Evolutionary conservation across 92 coral and sea anemone species (phyloP).

Genomic region (Heliopora coerulea): DNA sequence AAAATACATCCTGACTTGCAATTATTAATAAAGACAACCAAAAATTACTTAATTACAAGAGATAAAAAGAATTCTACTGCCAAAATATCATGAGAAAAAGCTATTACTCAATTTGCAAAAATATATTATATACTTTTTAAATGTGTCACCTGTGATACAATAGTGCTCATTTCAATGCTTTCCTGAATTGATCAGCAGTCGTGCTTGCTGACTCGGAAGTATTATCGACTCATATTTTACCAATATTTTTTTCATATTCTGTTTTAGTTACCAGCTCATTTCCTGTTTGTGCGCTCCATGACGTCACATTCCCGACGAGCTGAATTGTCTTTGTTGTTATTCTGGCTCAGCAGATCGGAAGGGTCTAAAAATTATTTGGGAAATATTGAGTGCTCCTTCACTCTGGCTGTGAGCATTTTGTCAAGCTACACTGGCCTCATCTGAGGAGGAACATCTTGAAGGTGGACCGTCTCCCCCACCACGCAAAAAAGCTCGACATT

Average conservation of each 20-base stretch:
- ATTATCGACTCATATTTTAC: neutral
- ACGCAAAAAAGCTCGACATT: slow-evolving; percentile 99
- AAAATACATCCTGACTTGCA: no score
- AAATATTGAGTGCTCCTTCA: slow-evolving; percentile 54
- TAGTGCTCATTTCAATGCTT: neutral
- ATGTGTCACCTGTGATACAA: neutral
- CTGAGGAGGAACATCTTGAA: slow-evolving; percentile 98
- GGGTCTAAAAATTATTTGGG: neutral
- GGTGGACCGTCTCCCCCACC: slow-evolving; percentile 99
- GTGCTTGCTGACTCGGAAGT: neutral
- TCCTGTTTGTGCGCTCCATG: neutral
- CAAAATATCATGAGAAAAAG: neutral
- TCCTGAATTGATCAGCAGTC: neutral
- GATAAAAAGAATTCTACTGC: no score
- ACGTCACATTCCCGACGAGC: slow-evolving; percentile 24
- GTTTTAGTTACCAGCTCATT: neutral
- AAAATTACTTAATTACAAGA: no score
- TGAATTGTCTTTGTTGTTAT: slow-evolving; percentile 20
- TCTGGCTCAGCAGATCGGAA: slow-evolving; percentile 22
- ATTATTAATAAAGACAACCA: no score
- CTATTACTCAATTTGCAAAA: neutral
- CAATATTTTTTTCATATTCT: neutral
- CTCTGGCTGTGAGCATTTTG: slow-evolving; percentile 98
- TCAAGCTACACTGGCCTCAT: slow-evolving; percentile 99
- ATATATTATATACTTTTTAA: no score